A percentile compares a stretch with the other conserved stretches of the same genome.
Conservation (phyloP, 2,888 invertebrate species). For the Drosophila niveifrons region DNA sequence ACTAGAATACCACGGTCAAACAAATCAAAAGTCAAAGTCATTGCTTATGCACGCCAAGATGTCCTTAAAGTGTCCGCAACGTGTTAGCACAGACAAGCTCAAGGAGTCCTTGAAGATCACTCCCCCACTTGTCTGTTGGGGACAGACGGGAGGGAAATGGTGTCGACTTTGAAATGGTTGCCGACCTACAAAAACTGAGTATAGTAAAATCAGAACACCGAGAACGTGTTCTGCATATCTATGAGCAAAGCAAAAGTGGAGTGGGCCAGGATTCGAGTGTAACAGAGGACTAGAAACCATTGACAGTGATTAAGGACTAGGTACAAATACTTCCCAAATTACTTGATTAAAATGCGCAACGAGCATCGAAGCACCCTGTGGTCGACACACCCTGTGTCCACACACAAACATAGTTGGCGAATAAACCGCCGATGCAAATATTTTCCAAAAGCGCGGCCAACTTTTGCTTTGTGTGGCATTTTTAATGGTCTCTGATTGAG, state of each 20-base stretch:
- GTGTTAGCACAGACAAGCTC: constrained; percentile 38
- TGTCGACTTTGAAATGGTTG: constrained; percentile 34
- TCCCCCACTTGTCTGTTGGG: constrained; percentile 23
- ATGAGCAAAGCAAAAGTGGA: constrained; percentile 30
- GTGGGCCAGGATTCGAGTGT: not conserved
- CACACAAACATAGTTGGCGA: not conserved
- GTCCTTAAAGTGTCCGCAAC: constrained; percentile 77
- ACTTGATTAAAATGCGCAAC: constrained; percentile 33
- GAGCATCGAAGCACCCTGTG: not conserved
- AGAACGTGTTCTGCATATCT: constrained; percentile 58
- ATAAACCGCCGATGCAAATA: constrained; percentile 45
- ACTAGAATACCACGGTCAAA: not conserved
- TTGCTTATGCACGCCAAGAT: constrained; percentile 67
- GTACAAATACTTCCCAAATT: not conserved
- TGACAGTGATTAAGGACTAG: not conserved
- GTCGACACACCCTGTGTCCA: not conserved
- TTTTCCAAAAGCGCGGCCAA: constrained; percentile 67
- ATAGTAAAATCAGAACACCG: constrained; percentile 70
- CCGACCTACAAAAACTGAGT: constrained; percentile 12
- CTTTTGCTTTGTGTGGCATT: constrained; percentile 68
- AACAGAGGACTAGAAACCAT: not conserved
- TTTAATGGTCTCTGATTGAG: constrained; percentile 68
- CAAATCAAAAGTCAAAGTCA: constrained; percentile 40
- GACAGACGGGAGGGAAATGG: constrained; percentile 29
- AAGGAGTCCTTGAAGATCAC: constrained; percentile 38